phyloP scores from a whole-genome alignment of 2,888 invertebrate genomes.

The Antitype chi region DNA sequence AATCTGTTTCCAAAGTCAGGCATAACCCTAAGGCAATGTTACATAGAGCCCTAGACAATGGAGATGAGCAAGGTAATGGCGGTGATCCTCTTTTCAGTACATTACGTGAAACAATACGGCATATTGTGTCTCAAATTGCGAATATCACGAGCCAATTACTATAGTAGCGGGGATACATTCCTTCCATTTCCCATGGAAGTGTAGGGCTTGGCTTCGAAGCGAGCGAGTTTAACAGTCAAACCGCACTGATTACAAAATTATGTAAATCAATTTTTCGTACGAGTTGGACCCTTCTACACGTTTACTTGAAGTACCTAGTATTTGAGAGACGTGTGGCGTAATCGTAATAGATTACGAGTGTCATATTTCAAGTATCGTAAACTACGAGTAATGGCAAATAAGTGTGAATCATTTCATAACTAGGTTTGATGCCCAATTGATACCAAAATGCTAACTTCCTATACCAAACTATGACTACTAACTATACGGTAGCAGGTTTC shows the following conservation, averaged over 20 bases:
- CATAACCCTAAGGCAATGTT: constrained; percentile 4
- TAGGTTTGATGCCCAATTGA: constrained; percentile 1
- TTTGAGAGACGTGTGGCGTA: neutral
- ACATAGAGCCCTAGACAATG: constrained; percentile 31
- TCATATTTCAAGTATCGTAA: constrained; percentile 6
- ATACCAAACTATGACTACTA: constrained; percentile 26
- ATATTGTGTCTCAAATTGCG: constrained; percentile 67
- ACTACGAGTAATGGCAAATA: neutral
- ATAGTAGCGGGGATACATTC: constrained; percentile 73
- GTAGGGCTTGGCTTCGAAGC: constrained; percentile 57
- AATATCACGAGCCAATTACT: constrained; percentile 79
- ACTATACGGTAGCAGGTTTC: neutral
- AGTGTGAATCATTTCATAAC: constrained; percentile 21
- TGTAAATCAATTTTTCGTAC: constrained; percentile 15
- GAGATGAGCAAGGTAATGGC: constrained; percentile 28
- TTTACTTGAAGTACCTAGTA: neutral
- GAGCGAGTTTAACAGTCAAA: constrained; percentile 41
- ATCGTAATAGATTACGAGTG: constrained; percentile 25
- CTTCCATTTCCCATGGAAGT: constrained; percentile 73
- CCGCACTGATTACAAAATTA: neutral
- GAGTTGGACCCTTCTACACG: neutral
- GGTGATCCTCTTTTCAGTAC: constrained; percentile 53
- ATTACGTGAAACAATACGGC: constrained; percentile 64
- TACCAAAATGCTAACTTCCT: constrained; percentile 11
- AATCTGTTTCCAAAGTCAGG: constrained; percentile 31